A percentile compares a stretch with the other conserved stretches of the same genome.
phyloP scores from a whole-genome alignment of 1,140 invertebrate genomes.

The Aphis gossypii region DNA sequence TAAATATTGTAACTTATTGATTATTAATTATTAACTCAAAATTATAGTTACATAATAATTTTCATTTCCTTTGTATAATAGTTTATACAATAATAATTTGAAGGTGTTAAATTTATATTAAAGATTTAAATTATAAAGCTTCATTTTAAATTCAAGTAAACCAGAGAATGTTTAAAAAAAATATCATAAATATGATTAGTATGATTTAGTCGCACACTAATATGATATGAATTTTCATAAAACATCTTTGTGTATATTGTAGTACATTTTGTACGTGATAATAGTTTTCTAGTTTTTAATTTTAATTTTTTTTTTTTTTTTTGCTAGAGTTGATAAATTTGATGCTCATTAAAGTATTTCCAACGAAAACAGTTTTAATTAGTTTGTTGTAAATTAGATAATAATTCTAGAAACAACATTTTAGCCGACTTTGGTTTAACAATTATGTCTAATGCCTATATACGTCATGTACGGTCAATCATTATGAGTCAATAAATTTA shows the following conservation, averaged over 20 bases:
- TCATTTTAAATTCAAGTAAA: too few species aligned
- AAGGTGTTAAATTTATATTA: too few species aligned
- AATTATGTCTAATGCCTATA: background rate
- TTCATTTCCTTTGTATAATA: too few species aligned
- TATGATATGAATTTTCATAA: background rate
- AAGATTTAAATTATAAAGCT: too few species aligned
- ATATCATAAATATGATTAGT: background rate
- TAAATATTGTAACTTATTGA: too few species aligned
- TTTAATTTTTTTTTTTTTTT: background rate
- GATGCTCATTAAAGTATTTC: background rate
- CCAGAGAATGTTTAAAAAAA: background rate
- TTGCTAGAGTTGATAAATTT: background rate
- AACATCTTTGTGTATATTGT: background rate
- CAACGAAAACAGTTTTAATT: background rate
- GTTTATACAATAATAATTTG: too few species aligned
- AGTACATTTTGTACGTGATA: background rate
- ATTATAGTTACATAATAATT: too few species aligned
- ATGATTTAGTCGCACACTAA: background rate
- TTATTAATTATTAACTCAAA: too few species aligned
- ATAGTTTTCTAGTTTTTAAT: background rate
- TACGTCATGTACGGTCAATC: background rate
- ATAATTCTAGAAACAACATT: background rate
- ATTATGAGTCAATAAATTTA: background rate
- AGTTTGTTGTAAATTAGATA: conserved; percentile 1
- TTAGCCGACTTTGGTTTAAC: background rate